Conservation (phyloP, 2,113 vertebrate genomes). For the Reinhardtius hippoglossoides region DNA sequence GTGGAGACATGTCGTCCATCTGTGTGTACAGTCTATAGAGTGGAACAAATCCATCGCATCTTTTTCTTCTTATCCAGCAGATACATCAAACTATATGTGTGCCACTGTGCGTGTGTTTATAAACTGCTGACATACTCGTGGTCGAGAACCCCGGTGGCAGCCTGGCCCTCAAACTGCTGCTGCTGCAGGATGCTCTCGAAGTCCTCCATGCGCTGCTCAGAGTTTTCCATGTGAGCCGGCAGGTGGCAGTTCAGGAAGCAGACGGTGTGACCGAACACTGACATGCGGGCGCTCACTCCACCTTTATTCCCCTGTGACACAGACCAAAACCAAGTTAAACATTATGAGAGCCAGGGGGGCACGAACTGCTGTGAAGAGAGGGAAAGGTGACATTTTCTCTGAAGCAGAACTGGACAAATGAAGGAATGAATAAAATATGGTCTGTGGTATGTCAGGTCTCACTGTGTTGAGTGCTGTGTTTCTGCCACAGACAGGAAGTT, state of each 20-base stretch:
- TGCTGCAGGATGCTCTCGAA: conserved; percentile 97
- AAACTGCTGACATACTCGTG: conserved; percentile 87
- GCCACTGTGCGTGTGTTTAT: not conserved
- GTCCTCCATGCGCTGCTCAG: conserved; percentile 95
- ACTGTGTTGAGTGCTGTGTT: conserved; percentile 17
- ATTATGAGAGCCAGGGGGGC: not conserved
- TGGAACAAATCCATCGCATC: not conserved
- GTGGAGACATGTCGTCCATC: too few species aligned
- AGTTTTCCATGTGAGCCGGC: conserved; percentile 97
- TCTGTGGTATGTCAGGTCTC: not conserved
- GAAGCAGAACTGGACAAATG: not conserved
- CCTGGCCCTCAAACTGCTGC: conserved; percentile 93
- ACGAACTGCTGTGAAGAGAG: too few species aligned
- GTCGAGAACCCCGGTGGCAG: conserved; percentile 91
- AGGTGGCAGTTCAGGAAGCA: conserved; percentile 99
- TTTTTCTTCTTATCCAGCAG: not conserved
- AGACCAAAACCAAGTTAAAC: not conserved
- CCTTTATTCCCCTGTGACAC: conserved; percentile 94
- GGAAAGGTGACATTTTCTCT: not conserved
- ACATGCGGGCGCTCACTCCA: conserved; percentile 91
- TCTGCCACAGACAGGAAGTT: conserved; percentile 51
- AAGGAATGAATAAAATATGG: conserved; percentile 1
- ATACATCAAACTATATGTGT: not conserved
- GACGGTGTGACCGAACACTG: conserved; percentile 92
- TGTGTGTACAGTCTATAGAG: not conserved